phyloP scores from a whole-genome alignment of 1,140 invertebrate genomes.

The Drosophila azteca region DNA sequence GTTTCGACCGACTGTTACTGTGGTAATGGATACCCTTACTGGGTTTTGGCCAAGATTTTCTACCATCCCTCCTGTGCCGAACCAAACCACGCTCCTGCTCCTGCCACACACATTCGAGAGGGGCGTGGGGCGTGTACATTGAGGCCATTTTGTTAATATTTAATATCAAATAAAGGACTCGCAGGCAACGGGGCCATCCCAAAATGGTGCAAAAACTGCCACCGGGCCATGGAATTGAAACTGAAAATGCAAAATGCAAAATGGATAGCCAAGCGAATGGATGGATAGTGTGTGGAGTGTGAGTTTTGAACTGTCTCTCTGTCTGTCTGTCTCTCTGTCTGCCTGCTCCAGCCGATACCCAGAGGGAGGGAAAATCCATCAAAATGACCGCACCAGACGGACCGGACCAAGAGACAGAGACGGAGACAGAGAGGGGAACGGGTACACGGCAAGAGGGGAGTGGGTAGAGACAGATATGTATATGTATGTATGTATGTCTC shows the following conservation, averaged over 20 bases:
- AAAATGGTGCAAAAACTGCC: conserved; percentile 40
- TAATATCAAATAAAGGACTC: conserved; percentile 78
- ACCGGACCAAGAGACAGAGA: too few relatives aligned
- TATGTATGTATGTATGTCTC: conserved; percentile 17
- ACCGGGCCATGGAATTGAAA: conserved; percentile 51
- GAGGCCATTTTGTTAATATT: conserved; percentile 83
- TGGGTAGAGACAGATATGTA: too few relatives aligned
- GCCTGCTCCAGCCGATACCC: conserved; percentile 6
- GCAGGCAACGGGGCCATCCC: neutral
- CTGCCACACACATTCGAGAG: conserved; percentile 30
- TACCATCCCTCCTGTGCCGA: neutral
- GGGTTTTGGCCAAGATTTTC: too few relatives aligned
- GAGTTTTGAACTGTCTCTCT: conserved; percentile 26
- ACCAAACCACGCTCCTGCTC: conserved; percentile 18
- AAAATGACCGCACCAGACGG: conserved; percentile 61
- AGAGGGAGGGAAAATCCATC: conserved; percentile 57
- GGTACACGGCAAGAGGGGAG: neutral
- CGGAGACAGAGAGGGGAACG: neutral
- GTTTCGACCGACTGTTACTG: too few relatives aligned
- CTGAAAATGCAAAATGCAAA: conserved; percentile 46
- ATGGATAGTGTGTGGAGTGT: conserved; percentile 1
- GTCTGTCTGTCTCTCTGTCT: neutral
- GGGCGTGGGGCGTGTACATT: conserved; percentile 49
- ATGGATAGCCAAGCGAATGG: conserved; percentile 29
- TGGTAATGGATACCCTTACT: too few relatives aligned